Conservation (phyloP, 2,797 vertebrate species). For the Darevskia mixta region DNA sequence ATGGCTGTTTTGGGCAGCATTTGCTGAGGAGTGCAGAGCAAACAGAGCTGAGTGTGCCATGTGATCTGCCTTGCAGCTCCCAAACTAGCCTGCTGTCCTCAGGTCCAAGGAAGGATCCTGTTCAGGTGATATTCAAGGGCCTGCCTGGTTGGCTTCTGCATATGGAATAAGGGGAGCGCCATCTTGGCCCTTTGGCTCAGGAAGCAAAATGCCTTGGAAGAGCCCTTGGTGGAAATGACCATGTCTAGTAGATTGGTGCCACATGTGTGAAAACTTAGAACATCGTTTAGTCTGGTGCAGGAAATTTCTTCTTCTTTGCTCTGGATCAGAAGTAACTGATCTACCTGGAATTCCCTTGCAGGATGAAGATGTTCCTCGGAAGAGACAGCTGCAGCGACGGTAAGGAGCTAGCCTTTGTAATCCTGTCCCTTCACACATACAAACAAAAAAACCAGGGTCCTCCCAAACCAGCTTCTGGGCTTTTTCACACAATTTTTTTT, state of each 20-base stretch:
- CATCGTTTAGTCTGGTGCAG: not conserved
- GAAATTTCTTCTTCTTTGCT: not conserved
- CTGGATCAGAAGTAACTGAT: not conserved
- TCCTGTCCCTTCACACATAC: not conserved
- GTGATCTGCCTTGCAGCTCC: too few species aligned
- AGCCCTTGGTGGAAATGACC: too few species aligned
- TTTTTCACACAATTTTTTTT: not conserved
- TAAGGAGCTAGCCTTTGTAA: constrained; percentile 54
- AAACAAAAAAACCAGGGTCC: not conserved
- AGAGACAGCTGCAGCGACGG: constrained; percentile 75
- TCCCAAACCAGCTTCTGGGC: not conserved
- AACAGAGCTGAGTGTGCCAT: too few species aligned
- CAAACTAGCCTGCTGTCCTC: too few species aligned
- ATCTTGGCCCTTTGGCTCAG: too few species aligned
- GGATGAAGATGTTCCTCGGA: constrained; percentile 65
- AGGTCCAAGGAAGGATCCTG: too few species aligned
- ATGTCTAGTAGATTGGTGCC: not conserved
- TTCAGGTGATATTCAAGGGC: too few species aligned
- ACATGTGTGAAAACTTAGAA: not conserved
- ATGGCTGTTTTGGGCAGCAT: too few species aligned
- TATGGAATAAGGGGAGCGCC: too few species aligned
- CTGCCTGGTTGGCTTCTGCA: too few species aligned
- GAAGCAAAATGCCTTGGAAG: too few species aligned
- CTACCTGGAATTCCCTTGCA: constrained; percentile 51
- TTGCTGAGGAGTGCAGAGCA: too few species aligned